Conservation (phyloP, 2,888 invertebrate genomes). For the Lasius fuliginosus region DNA sequence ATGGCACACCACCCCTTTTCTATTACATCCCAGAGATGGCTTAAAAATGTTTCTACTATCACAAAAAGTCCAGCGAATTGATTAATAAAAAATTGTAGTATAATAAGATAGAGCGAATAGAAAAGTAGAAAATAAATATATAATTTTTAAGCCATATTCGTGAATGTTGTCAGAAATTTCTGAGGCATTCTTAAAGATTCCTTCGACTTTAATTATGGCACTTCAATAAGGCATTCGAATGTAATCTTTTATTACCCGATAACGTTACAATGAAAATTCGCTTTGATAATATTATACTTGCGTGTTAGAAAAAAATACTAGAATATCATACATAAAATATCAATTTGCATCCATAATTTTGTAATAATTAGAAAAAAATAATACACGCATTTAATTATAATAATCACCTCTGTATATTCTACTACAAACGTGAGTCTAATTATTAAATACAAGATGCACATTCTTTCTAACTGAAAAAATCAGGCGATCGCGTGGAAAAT, state of each 20-base stretch:
- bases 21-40: background rate
- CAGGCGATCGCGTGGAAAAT: background rate
- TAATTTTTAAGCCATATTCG: background rate
- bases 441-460: background rate
- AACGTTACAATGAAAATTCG: background rate
- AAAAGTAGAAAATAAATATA: background rate
- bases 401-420: background rate
- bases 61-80: background rate
- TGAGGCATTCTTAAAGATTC: background rate
- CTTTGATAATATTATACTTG: background rate
- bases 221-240: background rate
- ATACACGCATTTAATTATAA: background rate
- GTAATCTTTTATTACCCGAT: background rate
- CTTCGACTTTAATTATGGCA: background rate
- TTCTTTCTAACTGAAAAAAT: constrained; percentile 3
- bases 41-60: constrained; percentile 13
- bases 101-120: background rate
- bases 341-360: background rate
- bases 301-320: background rate
- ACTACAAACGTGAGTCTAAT: background rate
- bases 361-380: background rate
- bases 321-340: background rate
- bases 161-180: background rate
- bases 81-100: background rate
- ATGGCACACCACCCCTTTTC: background rate